phyloP scores from a whole-genome alignment of 2,113 vertebrate species.

The Hippocampus comes region DNA sequence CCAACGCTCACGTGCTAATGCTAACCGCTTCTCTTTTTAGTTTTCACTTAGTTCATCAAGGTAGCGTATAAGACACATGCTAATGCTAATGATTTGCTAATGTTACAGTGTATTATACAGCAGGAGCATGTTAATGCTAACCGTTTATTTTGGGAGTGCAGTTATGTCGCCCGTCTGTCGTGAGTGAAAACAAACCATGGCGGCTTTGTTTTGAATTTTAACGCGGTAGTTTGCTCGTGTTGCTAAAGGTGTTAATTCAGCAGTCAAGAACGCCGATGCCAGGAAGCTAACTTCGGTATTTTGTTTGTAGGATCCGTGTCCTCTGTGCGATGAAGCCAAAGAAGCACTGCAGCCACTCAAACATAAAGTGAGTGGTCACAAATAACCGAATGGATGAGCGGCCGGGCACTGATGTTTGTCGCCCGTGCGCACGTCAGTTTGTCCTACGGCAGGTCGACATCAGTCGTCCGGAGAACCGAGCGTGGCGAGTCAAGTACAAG shows the following conservation, averaged over 20 bases:
- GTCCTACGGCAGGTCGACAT: slow-evolving; percentile 59
- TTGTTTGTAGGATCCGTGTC: slow-evolving; percentile 46
- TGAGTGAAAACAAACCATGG: not conserved
- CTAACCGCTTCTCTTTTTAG: too few relatives aligned
- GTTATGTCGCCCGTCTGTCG: not conserved
- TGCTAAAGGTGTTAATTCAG: not conserved
- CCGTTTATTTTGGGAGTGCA: not conserved
- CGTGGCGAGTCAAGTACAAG: slow-evolving; percentile 49
- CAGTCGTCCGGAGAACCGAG: slow-evolving; percentile 48
- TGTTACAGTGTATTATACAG: not conserved
- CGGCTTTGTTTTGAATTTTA: not conserved
- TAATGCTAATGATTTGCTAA: not conserved
- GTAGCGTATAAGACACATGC: too few relatives aligned
- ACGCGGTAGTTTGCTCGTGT: not conserved
- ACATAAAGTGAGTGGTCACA: slow-evolving; percentile 40
- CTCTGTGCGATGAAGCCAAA: slow-evolving; percentile 60
- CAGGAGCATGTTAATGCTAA: not conserved
- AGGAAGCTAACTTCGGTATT: not conserved
- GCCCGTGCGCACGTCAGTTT: slow-evolving; percentile 28
- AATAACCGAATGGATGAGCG: not conserved
- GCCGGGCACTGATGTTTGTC: not conserved
- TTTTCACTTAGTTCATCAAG: too few relatives aligned
- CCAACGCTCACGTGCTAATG: not conserved
- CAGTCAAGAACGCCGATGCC: not conserved
- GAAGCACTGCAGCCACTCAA: slow-evolving; percentile 41